Conservation (phyloP, 2,888 invertebrate species). For the Axea sp. region DNA sequence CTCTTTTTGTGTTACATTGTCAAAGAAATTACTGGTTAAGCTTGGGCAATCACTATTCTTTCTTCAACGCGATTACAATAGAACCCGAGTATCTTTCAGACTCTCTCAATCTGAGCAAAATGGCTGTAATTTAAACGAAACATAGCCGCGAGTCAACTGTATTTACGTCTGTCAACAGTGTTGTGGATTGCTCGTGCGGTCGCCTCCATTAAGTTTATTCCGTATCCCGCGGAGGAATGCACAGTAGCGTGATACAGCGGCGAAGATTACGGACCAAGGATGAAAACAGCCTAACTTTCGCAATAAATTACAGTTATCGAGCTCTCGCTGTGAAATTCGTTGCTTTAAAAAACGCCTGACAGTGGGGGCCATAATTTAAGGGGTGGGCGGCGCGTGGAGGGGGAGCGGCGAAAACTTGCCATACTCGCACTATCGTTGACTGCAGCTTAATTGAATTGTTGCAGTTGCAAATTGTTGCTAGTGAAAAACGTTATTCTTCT, state of each 20-base stretch:
- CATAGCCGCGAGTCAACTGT: conserved; percentile 26
- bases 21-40: too few relatives aligned
- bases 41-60: too few relatives aligned
- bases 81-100: conserved; percentile 1
- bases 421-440: too few relatives aligned
- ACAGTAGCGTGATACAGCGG: conserved; percentile 30
- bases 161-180: conserved; percentile 31
- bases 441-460: not conserved
- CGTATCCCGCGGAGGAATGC: conserved; percentile 22
- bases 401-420: conserved; percentile 6
- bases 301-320: conserved; percentile 45
- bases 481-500: too few relatives aligned
- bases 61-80: too few relatives aligned
- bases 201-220: conserved; percentile 25
- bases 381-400: too few relatives aligned
- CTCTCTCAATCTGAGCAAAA: conserved; percentile 11
- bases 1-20: too few relatives aligned
- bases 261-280: conserved; percentile 36
- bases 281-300: conserved; percentile 38
- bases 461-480: conserved; percentile 7
- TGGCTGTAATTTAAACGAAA: conserved; percentile 26
- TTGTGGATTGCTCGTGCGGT: conserved; percentile 7
- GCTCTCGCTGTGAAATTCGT: conserved; percentile 18
- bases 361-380: conserved; percentile 2
- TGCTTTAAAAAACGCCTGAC: conserved; percentile 7